These are phyloP conservation scores for Menura novaehollandiae DNA, from an alignment of 2,113 vertebrate genomes.

Conservation along the genomic window DNA sequence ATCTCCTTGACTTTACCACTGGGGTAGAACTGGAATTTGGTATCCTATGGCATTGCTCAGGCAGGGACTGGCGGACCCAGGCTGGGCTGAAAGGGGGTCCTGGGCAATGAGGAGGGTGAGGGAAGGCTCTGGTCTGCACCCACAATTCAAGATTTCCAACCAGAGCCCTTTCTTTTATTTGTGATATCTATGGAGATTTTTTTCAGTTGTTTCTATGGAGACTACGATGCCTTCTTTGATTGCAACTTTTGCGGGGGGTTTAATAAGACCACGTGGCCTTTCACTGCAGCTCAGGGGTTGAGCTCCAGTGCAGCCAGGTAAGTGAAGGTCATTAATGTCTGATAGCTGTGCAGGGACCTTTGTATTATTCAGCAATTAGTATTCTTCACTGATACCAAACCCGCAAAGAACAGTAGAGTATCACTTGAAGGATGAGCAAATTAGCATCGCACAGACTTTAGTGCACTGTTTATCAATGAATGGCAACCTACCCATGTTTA, in stretches of 20 bases:
- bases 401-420: background rate
- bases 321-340: background rate
- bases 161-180: background rate
- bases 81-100: background rate
- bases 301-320: background rate
- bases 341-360: background rate
- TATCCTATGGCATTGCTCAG: background rate
- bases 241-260: background rate
- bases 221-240: background rate
- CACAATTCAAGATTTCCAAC: background rate
- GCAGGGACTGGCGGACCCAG: background rate
- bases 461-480: background rate
- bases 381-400: background rate
- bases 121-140: background rate
- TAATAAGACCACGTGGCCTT: background rate
- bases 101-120: background rate
- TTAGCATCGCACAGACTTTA: background rate
- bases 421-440: background rate
- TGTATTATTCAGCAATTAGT: background rate
- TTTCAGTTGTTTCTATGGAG: slow-evolving; percentile 39
- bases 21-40: accelerated
- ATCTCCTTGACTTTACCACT: background rate
- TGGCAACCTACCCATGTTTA: background rate
- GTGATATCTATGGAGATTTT: background rate
- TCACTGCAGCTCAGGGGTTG: background rate